Base-by-base conservation (phyloP, 2,113 vertebrate genomes). In the Epinephelus cyanopodus region DNA sequence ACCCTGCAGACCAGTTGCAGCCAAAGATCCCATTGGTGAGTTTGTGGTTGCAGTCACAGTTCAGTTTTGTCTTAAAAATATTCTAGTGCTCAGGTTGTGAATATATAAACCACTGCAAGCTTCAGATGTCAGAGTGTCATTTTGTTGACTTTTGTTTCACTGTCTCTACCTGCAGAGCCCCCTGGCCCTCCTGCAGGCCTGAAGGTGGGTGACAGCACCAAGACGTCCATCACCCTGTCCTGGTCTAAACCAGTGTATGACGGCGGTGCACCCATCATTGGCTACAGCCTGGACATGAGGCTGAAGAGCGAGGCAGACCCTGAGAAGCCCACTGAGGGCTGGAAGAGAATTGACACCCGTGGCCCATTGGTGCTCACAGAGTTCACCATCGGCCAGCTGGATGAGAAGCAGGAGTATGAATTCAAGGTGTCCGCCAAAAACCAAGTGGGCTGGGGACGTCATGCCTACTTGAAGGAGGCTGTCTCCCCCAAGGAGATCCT, bases 211-310 rank as follows among this genome's bases (percentile, higher is more conserved):
- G 98, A 99, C 88, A 99, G 98, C 92, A 99, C 98, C 83, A 99
- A 96, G 91, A 96, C 83, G 65, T 98, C 97, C 21, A 95, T 99
- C 88, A 97, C 97, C 3, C 96, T 99, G 74, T 89, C 93, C 52
- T 99, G 98, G 98, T 95, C 95, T 69, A 99, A 97, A 88, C 98
- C 98, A 1, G 96, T 99, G 21, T 99, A 99, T 11, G 98, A 99
- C 82, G 98, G 98, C 33, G 98, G 98, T 5, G 97, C 98, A 54
- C 98, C 98, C 0, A 97, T 99, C 85, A 97, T 99, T 77, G 95
- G 96, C 79, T 99, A 99, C 86, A 95, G 98, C 84, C 93, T 99
- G 62, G 98, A 99, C 95, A 91, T 99, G 92, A 98, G 93, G 83
- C 86, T 94, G 50, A 95, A 95, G 94, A 95, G 96, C 88, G 86